These are phyloP conservation scores for Pachypanchax playfairii DNA, from an alignment of 2,113 vertebrate genomes.

Conservation along the genomic window DNA sequence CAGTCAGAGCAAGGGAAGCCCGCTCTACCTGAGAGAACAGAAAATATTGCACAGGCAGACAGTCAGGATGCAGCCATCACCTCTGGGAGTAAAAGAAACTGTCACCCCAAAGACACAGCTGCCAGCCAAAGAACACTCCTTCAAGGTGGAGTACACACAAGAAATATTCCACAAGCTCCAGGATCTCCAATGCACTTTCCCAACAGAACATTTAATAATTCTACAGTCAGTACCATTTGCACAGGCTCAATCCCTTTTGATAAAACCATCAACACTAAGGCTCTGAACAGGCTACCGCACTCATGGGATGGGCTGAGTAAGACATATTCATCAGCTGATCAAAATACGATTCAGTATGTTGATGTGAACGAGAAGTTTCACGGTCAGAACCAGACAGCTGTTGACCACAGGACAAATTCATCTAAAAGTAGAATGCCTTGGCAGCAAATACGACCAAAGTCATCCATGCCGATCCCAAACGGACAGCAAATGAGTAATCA, in stretches of 20 bases:
- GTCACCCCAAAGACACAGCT: constrained; percentile 75
- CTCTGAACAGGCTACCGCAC: constrained; percentile 79
- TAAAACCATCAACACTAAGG: constrained; percentile 74
- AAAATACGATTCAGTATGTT: constrained; percentile 79
- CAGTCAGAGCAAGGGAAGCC: constrained; percentile 82
- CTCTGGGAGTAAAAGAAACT: constrained; percentile 79
- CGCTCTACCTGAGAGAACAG: constrained; percentile 83
- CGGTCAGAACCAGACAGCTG: constrained; percentile 82
- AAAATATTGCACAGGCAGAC: constrained; percentile 80
- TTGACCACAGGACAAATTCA: constrained; percentile 82
- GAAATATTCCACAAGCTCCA: constrained; percentile 82
- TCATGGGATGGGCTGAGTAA: constrained; percentile 87
- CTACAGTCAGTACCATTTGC: constrained; percentile 67
- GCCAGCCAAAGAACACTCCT: constrained; percentile 79
- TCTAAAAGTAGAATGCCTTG: constrained; percentile 85
- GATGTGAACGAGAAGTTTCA: constrained; percentile 80
- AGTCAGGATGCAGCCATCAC: constrained; percentile 74
- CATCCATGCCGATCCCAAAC: constrained; percentile 79
- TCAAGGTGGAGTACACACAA: constrained; percentile 82
- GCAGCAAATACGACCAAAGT: constrained; percentile 83
- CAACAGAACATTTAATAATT: constrained; percentile 81
- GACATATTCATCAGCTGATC: constrained; percentile 81
- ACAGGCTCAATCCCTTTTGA: constrained; percentile 82
- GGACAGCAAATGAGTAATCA: constrained; percentile 82
- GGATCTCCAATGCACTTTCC: constrained; percentile 87